phyloP scores from a whole-genome alignment of 2,113 vertebrate species.

The Dissostichus mawsoni region DNA sequence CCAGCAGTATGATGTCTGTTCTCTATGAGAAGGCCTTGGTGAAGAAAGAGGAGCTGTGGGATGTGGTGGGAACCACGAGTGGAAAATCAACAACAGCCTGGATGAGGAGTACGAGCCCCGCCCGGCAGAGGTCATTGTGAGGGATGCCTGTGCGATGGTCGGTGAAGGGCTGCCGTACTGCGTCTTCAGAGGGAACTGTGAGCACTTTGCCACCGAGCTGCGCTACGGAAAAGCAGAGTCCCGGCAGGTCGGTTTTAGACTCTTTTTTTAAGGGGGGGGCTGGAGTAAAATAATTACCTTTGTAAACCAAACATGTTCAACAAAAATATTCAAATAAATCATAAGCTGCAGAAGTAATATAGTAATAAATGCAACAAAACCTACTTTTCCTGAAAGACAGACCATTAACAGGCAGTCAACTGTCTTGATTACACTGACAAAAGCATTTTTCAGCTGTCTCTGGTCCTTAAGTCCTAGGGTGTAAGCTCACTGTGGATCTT shows the following conservation, averaged over 20 bases:
- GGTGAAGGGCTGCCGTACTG: slow-evolving; percentile 71
- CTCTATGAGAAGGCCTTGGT: slow-evolving; percentile 81
- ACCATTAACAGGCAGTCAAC: no score
- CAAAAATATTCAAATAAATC: no score
- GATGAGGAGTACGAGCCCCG: slow-evolving; percentile 73
- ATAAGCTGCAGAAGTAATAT: no score
- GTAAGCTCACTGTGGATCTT: no score
- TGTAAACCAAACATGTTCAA: no score
- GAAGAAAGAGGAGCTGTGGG: slow-evolving; percentile 82
- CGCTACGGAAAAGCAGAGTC: slow-evolving; percentile 85
- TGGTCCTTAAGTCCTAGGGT: no score
- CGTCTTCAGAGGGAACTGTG: slow-evolving; percentile 80
- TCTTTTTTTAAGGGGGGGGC: background rate
- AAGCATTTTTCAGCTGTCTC: no score
- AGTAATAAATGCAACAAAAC: no score
- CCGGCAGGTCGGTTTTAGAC: slow-evolving; percentile 83
- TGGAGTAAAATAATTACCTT: background rate
- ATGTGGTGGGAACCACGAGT: slow-evolving; percentile 72
- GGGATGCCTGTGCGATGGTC: slow-evolving; percentile 63
- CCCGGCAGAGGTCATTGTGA: slow-evolving; percentile 59
- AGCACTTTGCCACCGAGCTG: slow-evolving; percentile 86
- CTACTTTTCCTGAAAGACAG: no score
- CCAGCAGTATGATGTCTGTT: slow-evolving; percentile 85
- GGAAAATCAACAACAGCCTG: slow-evolving; percentile 83
- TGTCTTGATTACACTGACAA: no score